Percentiles rank a stretch among this genome's conserved stretches.
phyloP scores from a whole-genome alignment of 2,113 vertebrate species.

The Mystacornis crossleyi region DNA sequence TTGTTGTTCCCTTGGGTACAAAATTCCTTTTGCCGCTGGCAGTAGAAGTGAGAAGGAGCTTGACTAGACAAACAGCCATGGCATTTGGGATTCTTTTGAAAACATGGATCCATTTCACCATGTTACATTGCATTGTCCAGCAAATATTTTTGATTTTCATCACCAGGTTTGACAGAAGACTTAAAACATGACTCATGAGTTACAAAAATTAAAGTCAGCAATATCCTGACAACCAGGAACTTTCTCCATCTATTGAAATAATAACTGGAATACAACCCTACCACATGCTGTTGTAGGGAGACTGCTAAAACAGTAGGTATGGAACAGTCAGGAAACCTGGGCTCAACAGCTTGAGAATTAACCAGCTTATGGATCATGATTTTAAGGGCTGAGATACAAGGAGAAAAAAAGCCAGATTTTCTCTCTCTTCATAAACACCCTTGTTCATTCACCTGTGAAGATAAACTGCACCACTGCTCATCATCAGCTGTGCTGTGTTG shows the following conservation, averaged over 20 bases:
- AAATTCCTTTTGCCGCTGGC: neutral
- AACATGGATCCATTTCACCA: neutral
- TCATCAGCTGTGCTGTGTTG: neutral
- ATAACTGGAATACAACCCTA: neutral
- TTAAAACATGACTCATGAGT: neutral
- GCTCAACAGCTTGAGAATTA: accelerated
- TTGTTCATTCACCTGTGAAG: neutral
- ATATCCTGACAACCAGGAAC: neutral
- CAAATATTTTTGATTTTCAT: neutral
- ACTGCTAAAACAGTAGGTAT: neutral
- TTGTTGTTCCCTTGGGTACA: neutral
- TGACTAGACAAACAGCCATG: neutral
- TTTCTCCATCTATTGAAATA: neutral
- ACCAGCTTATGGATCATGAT: neutral
- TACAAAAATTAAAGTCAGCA: accelerated
- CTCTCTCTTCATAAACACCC: neutral
- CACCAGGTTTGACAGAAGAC: neutral
- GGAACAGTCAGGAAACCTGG: neutral
- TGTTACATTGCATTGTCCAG: neutral
- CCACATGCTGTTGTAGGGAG: neutral
- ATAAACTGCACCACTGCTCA: neutral
- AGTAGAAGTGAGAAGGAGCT: neutral
- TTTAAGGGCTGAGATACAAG: neutral
- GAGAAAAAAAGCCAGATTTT: neutral
- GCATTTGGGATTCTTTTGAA: neutral